These are phyloP conservation scores for Scotopteryx bipunctaria DNA, from an alignment of 2,888 invertebrate species.

Conservation along the genomic window DNA sequence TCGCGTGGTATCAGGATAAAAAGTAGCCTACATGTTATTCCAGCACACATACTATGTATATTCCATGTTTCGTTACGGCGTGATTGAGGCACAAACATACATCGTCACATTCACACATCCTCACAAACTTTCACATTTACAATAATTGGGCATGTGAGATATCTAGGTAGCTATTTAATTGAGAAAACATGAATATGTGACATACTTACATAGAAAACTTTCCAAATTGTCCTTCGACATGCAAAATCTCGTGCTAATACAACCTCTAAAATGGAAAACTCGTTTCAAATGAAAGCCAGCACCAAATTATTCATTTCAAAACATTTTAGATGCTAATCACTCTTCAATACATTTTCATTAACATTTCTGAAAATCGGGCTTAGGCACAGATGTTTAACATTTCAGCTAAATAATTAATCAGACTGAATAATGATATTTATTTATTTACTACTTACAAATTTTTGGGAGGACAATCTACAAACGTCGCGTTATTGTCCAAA, in stretches of 20 bases:
- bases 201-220: no score
- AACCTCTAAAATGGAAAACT: not conserved
- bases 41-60: no score
- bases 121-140: no score
- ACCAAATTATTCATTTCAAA: constrained; percentile 8
- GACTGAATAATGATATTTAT: not conserved
- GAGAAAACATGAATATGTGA: no score
- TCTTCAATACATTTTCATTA: constrained; percentile 18
- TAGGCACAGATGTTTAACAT: constrained; percentile 19
- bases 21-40: no score
- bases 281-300: not conserved
- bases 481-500: no score
- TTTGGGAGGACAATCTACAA: not conserved
- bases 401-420: constrained; percentile 22
- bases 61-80: no score
- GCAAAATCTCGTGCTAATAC: not conserved
- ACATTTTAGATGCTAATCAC: constrained; percentile 15
- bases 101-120: no score
- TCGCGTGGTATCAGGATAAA: no score
- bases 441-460: not conserved
- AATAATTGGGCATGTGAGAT: no score
- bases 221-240: not conserved
- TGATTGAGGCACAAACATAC: no score
- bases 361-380: constrained; percentile 7
- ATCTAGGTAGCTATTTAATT: no score